Base-by-base conservation (phyloP, 2,113 vertebrate species). In the Bufo bufo region DNA sequence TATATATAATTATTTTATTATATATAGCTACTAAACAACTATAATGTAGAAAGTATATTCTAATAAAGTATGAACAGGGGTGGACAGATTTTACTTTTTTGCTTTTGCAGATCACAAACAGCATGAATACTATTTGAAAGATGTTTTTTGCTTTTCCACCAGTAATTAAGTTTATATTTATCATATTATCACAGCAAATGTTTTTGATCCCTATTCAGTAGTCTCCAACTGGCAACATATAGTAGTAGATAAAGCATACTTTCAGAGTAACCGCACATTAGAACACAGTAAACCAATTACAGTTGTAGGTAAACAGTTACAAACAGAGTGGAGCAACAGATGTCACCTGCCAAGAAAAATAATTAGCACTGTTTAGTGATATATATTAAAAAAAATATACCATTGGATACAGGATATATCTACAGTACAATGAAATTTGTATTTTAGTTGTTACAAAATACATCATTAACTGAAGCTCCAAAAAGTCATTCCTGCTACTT, bases 371-470 rank as follows among this genome's bases (percentile, higher is more conserved):
- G 54, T 63, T 74, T 45, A 63, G 9, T 77, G 5, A 61, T 77
- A 59, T 61, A 17, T 61, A 61, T 52, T 65, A 43, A 52, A 77
- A 65, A 52, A 77, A 65, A 61, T 12, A 66, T 33, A 77, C 10
- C 20, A n/a, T 19, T 52, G 16, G 13, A n/a, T 77, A 63, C n/a
- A 65, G 17, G 10, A 80, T 58, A 78, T 54, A 33, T 20, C n/a
- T 83, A 7, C 43, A 23, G 14, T 80, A 74, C 5, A 0, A 84
- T 13, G 11, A 91, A 83, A 83, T 5, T 45, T 89, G 33, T 89
- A 87, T 66, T 89, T 52, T 81, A 63, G 54, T 90, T 63, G 83
- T 90, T 90, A 77, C 8, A 88, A 77, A 17, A 88, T 65, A 89
- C 91, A 78, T 16, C n/a, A 79, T 65, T 84, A 0, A 58, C 45